These are phyloP conservation scores for Hypanus sabinus DNA, from an alignment of 2,113 vertebrate genomes.

Conservation along the genomic window DNA sequence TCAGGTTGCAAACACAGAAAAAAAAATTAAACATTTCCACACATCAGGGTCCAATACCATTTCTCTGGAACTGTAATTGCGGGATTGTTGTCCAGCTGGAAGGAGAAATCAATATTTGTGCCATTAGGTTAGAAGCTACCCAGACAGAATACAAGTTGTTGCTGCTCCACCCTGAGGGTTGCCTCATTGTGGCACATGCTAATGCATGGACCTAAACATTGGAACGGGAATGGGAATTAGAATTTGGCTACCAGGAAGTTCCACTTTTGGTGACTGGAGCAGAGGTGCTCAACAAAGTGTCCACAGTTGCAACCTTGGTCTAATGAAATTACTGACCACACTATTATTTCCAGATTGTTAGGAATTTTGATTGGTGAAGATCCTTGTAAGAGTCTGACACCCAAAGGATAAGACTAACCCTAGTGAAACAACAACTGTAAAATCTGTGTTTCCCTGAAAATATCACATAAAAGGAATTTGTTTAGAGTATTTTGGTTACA, in stretches of 20 bases:
- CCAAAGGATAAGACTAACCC: background rate
- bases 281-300: no score
- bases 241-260: no score
- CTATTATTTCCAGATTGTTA: background rate
- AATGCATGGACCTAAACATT: no score
- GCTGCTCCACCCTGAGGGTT: no score
- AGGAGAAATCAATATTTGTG: background rate
- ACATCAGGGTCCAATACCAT: background rate
- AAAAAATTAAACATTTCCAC: background rate
- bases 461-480: background rate
- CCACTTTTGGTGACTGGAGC: no score
- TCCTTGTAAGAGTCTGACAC: background rate
- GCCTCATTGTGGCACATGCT: no score
- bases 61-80: background rate
- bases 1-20: background rate
- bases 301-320: background rate
- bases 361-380: background rate
- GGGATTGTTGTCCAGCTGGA: background rate
- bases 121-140: no score
- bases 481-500: background rate
- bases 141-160: no score
- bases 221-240: no score
- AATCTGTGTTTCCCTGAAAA: background rate
- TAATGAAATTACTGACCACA: background rate
- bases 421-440: background rate